Evolutionary conservation across 2,888 invertebrate species (phyloP).

Genomic region (Kuschelorhynchus macadamiae): DNA sequence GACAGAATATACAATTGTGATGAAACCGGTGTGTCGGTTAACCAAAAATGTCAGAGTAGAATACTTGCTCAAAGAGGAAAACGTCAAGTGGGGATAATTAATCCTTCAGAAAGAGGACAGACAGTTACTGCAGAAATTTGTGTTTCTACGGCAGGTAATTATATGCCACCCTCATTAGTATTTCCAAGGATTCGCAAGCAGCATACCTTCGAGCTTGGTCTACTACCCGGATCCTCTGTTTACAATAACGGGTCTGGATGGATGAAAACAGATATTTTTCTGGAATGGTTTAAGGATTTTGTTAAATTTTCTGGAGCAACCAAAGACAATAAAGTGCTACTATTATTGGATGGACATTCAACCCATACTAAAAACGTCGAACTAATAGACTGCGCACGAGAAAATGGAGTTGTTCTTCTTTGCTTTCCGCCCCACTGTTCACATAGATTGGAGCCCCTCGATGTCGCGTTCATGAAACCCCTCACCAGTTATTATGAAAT

Average conservation of each 20-base stretch:
- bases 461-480: slow-evolving; percentile 45
- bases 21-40: slow-evolving; percentile 53
- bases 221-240: not conserved
- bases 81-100: not conserved
- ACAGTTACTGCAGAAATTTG: slow-evolving; percentile 50
- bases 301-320: slow-evolving; percentile 15
- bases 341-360: slow-evolving; percentile 42
- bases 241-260: slow-evolving; percentile 23
- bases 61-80: too few species aligned
- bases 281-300: slow-evolving; percentile 41
- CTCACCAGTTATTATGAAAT: not conserved
- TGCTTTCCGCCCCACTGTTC: slow-evolving; percentile 48
- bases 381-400: slow-evolving; percentile 57
- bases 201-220: slow-evolving; percentile 1
- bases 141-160: slow-evolving; percentile 27
- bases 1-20: slow-evolving; percentile 56
- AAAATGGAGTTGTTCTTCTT: slow-evolving; percentile 52
- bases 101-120: slow-evolving; percentile 39
- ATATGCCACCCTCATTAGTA: slow-evolving; percentile 36
- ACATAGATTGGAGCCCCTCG: slow-evolving; percentile 43
- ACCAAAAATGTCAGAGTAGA: not conserved
- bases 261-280: slow-evolving; percentile 38
- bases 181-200: slow-evolving; percentile 47
- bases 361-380: slow-evolving; percentile 56
- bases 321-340: slow-evolving; percentile 23